Evolutionary conservation across 1,140 invertebrate species (phyloP).

Genomic region (Trichomalopsis sarcophagae): DNA sequence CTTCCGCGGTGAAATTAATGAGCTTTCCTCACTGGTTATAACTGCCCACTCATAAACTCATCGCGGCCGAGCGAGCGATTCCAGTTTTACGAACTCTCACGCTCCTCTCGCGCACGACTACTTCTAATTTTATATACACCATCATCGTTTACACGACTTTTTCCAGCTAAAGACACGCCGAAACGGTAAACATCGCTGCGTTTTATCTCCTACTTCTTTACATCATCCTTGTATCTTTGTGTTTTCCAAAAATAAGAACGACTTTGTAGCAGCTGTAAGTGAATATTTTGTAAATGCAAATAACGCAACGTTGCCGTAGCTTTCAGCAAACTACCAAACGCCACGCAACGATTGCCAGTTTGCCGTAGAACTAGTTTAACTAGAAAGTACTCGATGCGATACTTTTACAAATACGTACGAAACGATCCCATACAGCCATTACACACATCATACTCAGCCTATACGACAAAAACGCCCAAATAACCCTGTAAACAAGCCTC

Average conservation of each 20-base stretch:
- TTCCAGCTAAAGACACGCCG: neutral
- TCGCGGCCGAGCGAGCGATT: neutral
- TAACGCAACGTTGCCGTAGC: neutral
- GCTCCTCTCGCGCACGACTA: neutral
- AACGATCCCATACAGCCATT: neutral
- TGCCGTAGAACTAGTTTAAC: neutral
- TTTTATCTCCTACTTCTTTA: neutral
- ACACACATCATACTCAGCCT: too few species aligned
- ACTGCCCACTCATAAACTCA: slow-evolving; percentile 35
- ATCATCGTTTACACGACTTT: slow-evolving; percentile 2
- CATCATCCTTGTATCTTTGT: neutral
- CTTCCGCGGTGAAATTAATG: slow-evolving; percentile 7
- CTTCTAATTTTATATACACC: slow-evolving; percentile 18
- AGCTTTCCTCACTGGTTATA: neutral
- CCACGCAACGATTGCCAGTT: too few species aligned
- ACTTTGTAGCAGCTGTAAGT: too few species aligned
- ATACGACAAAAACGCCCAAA: too few species aligned
- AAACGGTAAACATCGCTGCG: too few species aligned
- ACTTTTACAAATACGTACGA: neutral
- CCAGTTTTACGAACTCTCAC: slow-evolving; percentile 26
- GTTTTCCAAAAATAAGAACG: too few species aligned
- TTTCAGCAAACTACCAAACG: neutral
- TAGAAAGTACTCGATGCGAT: neutral
- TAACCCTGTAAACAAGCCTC: neutral
- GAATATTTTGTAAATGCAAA: neutral